Conservation (phyloP, 1,140 invertebrate genomes). For the Uloborus diversus region DNA sequence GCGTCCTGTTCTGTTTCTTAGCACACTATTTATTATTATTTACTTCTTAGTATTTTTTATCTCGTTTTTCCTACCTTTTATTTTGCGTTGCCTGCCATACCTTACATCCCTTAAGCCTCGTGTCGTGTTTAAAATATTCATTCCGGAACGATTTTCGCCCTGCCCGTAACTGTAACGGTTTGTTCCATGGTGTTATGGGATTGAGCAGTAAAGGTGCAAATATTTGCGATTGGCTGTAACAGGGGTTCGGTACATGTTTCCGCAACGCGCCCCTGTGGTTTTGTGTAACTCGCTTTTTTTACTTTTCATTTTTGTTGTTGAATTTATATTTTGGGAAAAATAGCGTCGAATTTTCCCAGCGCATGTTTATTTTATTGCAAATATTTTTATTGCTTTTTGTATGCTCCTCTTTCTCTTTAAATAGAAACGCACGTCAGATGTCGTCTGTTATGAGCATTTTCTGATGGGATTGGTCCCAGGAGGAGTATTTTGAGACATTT, state of each 20-base stretch:
- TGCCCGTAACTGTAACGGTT: conserved; percentile 39
- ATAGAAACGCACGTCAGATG: too few relatives aligned
- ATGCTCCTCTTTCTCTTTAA: too few relatives aligned
- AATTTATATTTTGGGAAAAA: too few relatives aligned
- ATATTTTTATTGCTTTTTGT: too few relatives aligned
- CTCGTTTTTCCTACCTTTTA: background rate
- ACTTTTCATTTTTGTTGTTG: too few relatives aligned
- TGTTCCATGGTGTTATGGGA: conserved; percentile 35
- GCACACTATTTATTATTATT: conserved; percentile 53
- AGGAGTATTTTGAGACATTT: too few relatives aligned
- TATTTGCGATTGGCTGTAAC: conserved; percentile 37
- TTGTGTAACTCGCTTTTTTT: conserved; percentile 11
- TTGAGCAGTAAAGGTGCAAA: conserved; percentile 36
- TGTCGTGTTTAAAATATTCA: conserved; percentile 54
- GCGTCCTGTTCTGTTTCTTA: conserved; percentile 27
- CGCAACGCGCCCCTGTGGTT: conserved; percentile 36
- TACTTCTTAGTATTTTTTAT: conserved; percentile 35
- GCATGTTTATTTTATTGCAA: too few relatives aligned
- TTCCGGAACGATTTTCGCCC: conserved; percentile 48
- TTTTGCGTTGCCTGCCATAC: conserved; percentile 5
- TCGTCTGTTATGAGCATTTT: too few relatives aligned
- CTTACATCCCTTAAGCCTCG: conserved; percentile 47
- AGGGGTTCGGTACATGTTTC: conserved; percentile 16
- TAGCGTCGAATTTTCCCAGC: too few relatives aligned
- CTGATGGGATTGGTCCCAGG: too few relatives aligned